phyloP scores from a whole-genome alignment of 2,113 vertebrate genomes.

The Chrysochloris asiatica region DNA sequence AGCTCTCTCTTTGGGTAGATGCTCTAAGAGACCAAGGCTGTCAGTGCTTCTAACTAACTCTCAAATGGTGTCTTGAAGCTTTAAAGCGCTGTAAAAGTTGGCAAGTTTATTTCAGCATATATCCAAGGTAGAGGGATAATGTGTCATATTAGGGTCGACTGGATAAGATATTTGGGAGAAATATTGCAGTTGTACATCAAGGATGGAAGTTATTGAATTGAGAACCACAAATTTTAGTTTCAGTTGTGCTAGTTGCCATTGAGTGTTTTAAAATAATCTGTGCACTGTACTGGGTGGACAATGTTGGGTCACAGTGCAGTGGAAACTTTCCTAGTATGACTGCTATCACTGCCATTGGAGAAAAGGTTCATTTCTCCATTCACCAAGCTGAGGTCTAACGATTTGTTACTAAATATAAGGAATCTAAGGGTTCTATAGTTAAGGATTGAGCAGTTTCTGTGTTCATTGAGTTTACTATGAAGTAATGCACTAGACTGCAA shows the following conservation, averaged over 20 bases:
- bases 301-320: background rate
- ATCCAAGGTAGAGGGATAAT: background rate
- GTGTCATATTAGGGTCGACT: background rate
- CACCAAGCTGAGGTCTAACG: background rate
- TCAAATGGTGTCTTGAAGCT: conserved; percentile 12
- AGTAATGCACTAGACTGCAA: too few species aligned
- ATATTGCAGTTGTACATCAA: background rate
- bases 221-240: conserved; percentile 39
- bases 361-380: background rate
- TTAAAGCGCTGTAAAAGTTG: conserved; percentile 16
- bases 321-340: background rate
- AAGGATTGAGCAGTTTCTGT: background rate
- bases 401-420: background rate
- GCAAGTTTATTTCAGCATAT: conserved; percentile 23
- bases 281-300: background rate
- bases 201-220: background rate
- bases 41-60: background rate
- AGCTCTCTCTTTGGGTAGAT: background rate
- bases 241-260: background rate
- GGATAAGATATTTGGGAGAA: conserved; percentile 34
- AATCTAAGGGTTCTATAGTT: background rate
- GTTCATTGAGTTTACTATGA: background rate
- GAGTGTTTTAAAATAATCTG: conserved; percentile 3
- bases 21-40: too few species aligned
- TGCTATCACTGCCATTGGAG: background rate